Evolutionary conservation across 1,140 invertebrate genomes (phyloP).

Genomic region (Phthorimaea operculella): DNA sequence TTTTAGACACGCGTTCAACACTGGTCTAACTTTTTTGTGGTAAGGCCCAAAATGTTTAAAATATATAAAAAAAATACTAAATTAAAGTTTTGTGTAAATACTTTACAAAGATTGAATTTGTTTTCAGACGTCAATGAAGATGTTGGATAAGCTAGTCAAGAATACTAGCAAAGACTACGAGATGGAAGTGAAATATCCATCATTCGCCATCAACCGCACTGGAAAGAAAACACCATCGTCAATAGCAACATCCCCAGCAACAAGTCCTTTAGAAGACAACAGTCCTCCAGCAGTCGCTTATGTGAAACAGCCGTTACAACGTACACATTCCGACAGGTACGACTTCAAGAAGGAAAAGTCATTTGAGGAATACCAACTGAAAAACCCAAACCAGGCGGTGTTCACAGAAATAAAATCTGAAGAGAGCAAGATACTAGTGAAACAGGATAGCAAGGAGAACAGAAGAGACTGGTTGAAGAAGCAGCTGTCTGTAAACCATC

Average conservation of each 20-base stretch:
- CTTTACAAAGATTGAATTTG: no score
- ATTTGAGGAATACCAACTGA: constrained; percentile 30
- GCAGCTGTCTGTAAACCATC: constrained; percentile 72
- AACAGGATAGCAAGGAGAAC: constrained; percentile 55
- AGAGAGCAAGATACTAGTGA: constrained; percentile 38
- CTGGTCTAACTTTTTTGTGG: no score
- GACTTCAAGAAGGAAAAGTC: constrained; percentile 21
- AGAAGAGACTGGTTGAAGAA: constrained; percentile 69
- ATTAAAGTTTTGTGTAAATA: no score
- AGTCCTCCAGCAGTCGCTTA: constrained; percentile 30
- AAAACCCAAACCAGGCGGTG: constrained; percentile 24
- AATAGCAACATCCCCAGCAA: constrained; percentile 11
- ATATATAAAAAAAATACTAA: no score
- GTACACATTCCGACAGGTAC: constrained; percentile 42
- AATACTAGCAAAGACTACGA: constrained; percentile 73
- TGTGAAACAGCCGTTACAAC: constrained; percentile 25
- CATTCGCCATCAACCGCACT: constrained; percentile 65
- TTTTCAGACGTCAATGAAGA: constrained; percentile 73
- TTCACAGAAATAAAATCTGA: constrained; percentile 35
- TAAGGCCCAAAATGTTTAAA: no score
- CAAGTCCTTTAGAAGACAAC: constrained; percentile 14
- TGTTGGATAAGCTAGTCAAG: constrained; percentile 70
- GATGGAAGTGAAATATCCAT: constrained; percentile 75
- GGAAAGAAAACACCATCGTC: constrained; percentile 12
- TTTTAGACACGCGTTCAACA: no score